Conservation (phyloP, 2,797 vertebrate species). For the Thunnus albacares region DNA sequence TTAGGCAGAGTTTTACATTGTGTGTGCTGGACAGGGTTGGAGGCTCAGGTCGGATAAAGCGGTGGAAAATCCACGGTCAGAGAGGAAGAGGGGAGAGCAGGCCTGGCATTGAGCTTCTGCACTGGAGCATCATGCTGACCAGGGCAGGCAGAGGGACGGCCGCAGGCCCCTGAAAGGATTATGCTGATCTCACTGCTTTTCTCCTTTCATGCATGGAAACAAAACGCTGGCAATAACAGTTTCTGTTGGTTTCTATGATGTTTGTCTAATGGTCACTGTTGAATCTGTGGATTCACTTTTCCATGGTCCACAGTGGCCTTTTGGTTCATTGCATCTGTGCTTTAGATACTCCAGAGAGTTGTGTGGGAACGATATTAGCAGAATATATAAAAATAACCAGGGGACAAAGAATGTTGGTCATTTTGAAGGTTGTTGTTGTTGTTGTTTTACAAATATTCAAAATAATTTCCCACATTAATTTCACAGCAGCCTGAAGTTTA, state of each 20-base stretch:
- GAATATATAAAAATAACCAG: background rate
- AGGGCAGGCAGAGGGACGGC: conserved; percentile 68
- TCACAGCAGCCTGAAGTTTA: background rate
- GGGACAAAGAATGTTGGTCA: background rate
- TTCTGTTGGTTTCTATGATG: conserved; percentile 83
- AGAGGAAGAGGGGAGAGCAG: conserved; percentile 75
- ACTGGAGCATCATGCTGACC: conserved; percentile 84
- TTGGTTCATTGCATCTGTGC: conserved; percentile 1
- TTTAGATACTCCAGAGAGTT: background rate
- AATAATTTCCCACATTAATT: background rate
- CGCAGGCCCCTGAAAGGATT: conserved; percentile 82
- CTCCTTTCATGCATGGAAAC: conserved; percentile 76
- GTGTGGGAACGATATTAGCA: background rate
- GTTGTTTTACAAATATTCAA: background rate
- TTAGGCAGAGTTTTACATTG: conserved; percentile 88
- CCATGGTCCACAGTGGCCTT: background rate
- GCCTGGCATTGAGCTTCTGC: conserved; percentile 82
- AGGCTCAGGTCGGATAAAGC: conserved; percentile 84
- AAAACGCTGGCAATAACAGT: conserved; percentile 83
- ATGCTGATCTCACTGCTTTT: conserved; percentile 83
- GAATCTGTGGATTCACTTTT: conserved; percentile 46
- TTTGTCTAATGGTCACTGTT: conserved; percentile 70
- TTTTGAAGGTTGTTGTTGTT: background rate
- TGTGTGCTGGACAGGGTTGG: conserved; percentile 68
- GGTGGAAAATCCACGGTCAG: conserved; percentile 84